Percentiles rank a stretch among this genome's conserved stretches.
Evolutionary conservation across 1,140 invertebrate genomes (phyloP).

Genomic region (Aphelenchoides avenae): DNA sequence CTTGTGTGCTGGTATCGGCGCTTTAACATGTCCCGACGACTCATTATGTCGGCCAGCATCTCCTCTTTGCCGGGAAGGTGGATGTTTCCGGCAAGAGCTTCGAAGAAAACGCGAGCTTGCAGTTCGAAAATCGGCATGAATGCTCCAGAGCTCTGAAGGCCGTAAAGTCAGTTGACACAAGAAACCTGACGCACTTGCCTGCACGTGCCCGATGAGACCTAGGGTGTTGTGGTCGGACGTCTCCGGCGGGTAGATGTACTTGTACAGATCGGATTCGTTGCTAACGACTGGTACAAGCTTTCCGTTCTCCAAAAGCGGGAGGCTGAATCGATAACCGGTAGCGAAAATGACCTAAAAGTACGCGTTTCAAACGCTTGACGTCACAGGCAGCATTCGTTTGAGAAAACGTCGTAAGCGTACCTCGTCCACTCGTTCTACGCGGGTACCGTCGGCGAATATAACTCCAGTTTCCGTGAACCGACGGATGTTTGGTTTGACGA

Average conservation of each 20-base stretch:
- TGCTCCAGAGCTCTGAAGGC: slow-evolving; percentile 60
- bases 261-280: slow-evolving; percentile 62
- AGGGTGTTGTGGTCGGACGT: slow-evolving; percentile 59
- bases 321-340: slow-evolving; percentile 44
- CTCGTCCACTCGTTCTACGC: slow-evolving; percentile 51
- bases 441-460: slow-evolving; percentile 59
- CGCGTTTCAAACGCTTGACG: background rate
- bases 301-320: slow-evolving; percentile 34
- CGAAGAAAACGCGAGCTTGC: slow-evolving; percentile 53
- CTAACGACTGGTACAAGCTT: slow-evolving; percentile 42
- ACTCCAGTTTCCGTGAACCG: slow-evolving; percentile 60
- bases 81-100: slow-evolving; percentile 17
- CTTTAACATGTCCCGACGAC: background rate
- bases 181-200: slow-evolving; percentile 39
- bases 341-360: slow-evolving; percentile 49
- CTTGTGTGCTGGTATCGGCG: slow-evolving; percentile 10
- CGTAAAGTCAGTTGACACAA: too few relatives aligned
- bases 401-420: too few relatives aligned
- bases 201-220: slow-evolving; percentile 64
- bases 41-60: slow-evolving; percentile 13
- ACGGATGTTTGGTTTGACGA: slow-evolving; percentile 60
- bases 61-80: slow-evolving; percentile 4
- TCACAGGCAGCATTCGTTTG: background rate
- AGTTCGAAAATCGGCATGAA: slow-evolving; percentile 64
- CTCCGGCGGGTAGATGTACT: slow-evolving; percentile 61